Evolutionary conservation across 1,140 invertebrate species (phyloP), one percentile per base, ranked within the genome.

Genomic region (Parapsyche elsis): DNA sequence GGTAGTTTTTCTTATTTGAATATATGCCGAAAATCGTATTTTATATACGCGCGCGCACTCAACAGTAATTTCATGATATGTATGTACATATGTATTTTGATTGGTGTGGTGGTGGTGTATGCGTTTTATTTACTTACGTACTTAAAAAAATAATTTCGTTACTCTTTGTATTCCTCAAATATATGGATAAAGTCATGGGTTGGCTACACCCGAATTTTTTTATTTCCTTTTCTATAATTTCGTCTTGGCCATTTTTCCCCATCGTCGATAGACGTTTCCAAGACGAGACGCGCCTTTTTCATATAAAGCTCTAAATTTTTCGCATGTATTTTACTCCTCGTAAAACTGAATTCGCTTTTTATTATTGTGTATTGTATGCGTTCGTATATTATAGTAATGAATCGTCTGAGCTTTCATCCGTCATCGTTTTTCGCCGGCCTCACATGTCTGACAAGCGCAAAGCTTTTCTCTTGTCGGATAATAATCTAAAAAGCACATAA

Each of bases 361-460:
- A 4, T 61, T 61, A 2, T 61, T 21, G n/a, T 23, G 49, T 53
- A 53, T 53, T 19, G 9, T 24, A 61, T 67, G 24, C 16, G 14
- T 21, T 61, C 57, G 57, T 24, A 67, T 67, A 12, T 12, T 67
- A 61, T 61, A 26, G 21, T 67, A 67, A 67, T 67, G 64, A 67
- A 67, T 26, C 23, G 64, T 67, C 64, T 67, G 64, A 23, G 24
- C 21, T 67, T 67, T 30, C 64, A 67, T 67, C 64, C 64, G 64
- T 67, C 64, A 67, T 67, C 64, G 64, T 67, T 67, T 67, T 67
- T 67, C 64, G 49, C 49, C 16, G 49, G 49, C 16, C 49, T 53
- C 49, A 53, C 49, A 53, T 16, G 64, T 67, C 64, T 67, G 64
- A 67, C 64, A 67, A 67, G 64, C 64, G 64, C 21, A 67, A 67